Evolutionary conservation across 1,140 invertebrate species (phyloP).

Genomic region (Halyomorpha halys): DNA sequence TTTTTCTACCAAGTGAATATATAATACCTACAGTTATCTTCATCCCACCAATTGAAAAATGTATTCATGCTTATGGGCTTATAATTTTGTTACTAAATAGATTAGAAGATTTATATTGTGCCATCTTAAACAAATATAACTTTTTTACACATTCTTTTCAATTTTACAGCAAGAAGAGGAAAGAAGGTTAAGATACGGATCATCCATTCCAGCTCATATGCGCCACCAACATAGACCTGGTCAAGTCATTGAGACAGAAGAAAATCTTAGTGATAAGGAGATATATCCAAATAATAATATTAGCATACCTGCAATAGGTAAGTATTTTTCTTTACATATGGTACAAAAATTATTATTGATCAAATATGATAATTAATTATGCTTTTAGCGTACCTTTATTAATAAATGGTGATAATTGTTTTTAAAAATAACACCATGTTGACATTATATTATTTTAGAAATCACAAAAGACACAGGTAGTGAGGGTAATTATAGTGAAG

Average conservation of each 20-base stretch:
- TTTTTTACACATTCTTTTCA: not conserved
- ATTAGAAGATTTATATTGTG: not conserved
- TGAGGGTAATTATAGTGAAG: conserved; percentile 44
- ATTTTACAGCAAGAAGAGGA: conserved; percentile 28
- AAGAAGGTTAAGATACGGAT: conserved; percentile 33
- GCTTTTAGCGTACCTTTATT: not conserved
- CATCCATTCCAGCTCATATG: conserved; percentile 40
- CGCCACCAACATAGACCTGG: conserved; percentile 40
- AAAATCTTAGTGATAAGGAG: conserved; percentile 78
- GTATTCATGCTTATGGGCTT: too few relatives aligned
- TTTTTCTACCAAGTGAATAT: too few relatives aligned
- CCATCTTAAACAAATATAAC: not conserved
- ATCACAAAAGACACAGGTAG: conserved; percentile 72
- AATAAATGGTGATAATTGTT: not conserved
- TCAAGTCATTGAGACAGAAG: conserved; percentile 65
- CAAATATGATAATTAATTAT: too few relatives aligned
- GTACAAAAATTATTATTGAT: too few relatives aligned
- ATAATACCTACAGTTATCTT: too few relatives aligned
- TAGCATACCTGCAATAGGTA: conserved; percentile 48
- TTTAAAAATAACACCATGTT: conserved; percentile 7
- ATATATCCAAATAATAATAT: conserved; percentile 55
- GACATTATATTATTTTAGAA: conserved; percentile 48
- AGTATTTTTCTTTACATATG: too few relatives aligned
- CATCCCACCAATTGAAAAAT: too few relatives aligned
- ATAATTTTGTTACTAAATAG: too few relatives aligned